Evolutionary conservation across 2,797 vertebrate species (phyloP).

Genomic region (Fistularia commersonii): DNA sequence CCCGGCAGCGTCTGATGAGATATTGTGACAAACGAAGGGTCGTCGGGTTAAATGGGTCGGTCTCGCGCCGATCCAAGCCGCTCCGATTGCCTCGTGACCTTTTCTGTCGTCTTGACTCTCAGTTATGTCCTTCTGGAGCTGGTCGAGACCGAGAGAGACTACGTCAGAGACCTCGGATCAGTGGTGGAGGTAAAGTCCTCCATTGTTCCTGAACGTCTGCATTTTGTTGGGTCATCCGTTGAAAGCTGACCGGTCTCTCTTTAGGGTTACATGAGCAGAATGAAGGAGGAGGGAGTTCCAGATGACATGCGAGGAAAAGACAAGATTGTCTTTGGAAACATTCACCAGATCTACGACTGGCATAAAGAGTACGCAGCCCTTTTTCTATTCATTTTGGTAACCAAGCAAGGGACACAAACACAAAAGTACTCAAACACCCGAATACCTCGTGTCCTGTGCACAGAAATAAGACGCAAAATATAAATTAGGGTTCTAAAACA

Average conservation of each 20-base stretch:
- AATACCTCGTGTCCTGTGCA: no score
- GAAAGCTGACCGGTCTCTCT: constrained; percentile 12
- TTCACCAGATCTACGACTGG: constrained; percentile 99
- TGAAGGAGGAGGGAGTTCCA: constrained; percentile 97
- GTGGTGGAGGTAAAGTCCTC: constrained; percentile 87
- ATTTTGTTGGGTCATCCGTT: not conserved
- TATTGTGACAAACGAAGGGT: no score
- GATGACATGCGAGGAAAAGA: constrained; percentile 99
- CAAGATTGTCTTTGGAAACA: constrained; percentile 99
- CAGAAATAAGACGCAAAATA: no score
- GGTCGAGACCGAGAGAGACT: constrained; percentile 96
- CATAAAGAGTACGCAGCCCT: constrained; percentile 88
- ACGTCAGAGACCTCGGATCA: constrained; percentile 92
- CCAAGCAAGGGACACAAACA: no score
- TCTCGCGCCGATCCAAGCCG: no score
- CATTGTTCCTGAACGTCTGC: not conserved
- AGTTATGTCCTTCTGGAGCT: constrained; percentile 96
- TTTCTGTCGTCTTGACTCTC: constrained; percentile 43
- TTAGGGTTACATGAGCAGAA: constrained; percentile 96
- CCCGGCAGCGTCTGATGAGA: no score
- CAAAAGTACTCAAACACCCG: no score
- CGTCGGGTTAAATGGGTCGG: no score
- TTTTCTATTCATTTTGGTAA: not conserved
- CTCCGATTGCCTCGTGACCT: constrained; percentile 15
- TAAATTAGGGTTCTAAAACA: not conserved